Conservation (phyloP, 2,888 invertebrate species). For the Sinelater perroti region DNA sequence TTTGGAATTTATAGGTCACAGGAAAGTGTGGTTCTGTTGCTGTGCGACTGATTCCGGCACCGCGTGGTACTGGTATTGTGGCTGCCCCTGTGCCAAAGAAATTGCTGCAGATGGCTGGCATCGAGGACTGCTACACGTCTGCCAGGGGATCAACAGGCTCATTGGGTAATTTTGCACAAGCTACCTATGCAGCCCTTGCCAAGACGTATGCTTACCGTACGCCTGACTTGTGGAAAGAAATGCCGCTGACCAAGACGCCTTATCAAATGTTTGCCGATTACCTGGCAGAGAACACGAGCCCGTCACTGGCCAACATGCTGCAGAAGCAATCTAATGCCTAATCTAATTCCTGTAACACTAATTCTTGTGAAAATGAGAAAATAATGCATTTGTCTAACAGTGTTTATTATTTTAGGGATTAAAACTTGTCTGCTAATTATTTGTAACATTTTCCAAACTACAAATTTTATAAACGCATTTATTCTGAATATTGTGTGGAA, state of each 20-base stretch:
- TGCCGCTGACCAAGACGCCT: constrained; percentile 90
- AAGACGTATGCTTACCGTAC: constrained; percentile 99
- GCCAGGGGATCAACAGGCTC: constrained; percentile 98
- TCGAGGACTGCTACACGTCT: constrained; percentile 99
- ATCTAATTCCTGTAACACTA: too few relatives aligned
- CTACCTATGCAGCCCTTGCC: constrained; percentile 98
- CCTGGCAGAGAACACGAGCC: constrained; percentile 74
- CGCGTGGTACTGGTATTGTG: constrained; percentile 99
- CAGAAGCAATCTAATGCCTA: constrained; percentile 54
- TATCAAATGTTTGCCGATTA: constrained; percentile 96
- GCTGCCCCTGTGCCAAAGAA: constrained; percentile 99
- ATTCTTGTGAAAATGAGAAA: too few relatives aligned
- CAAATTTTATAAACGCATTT: too few relatives aligned
- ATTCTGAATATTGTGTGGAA: too few relatives aligned
- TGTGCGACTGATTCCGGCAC: constrained; percentile 97
- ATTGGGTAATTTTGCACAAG: constrained; percentile 98
- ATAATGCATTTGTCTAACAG: too few relatives aligned
- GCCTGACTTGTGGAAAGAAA: constrained; percentile 99
- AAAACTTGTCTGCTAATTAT: too few relatives aligned
- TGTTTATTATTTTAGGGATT: too few relatives aligned
- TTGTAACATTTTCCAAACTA: too few relatives aligned
- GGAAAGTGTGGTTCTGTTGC: constrained; percentile 99
- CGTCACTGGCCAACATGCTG: constrained; percentile 57
- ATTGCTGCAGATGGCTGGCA: constrained; percentile 97
- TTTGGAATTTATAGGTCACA: constrained; percentile 78